phyloP scores from a whole-genome alignment of 2,888 invertebrate genomes.

The Pristionchus arcanus region DNA sequence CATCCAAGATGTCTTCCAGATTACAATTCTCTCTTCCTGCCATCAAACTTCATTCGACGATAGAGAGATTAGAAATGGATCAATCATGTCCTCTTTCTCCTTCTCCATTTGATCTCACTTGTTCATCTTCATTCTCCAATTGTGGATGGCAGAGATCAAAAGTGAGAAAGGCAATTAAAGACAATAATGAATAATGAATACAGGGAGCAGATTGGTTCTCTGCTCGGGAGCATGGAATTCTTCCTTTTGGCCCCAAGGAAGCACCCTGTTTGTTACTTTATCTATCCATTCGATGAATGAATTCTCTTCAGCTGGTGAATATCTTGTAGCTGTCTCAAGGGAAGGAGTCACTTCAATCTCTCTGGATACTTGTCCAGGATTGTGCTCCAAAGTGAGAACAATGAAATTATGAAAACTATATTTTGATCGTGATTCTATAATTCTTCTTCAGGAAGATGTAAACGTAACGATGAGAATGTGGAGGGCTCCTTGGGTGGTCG shows the following conservation, averaged over 20 bases:
- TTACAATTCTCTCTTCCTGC: slow-evolving; percentile 57
- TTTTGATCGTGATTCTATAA: background rate
- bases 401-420: background rate
- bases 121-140: slow-evolving; percentile 11
- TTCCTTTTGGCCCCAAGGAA: slow-evolving; percentile 42
- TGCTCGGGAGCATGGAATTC: slow-evolving; percentile 48
- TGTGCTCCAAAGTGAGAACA: slow-evolving; percentile 39
- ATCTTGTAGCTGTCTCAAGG: slow-evolving; percentile 46
- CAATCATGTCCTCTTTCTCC: slow-evolving; percentile 49
- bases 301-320: slow-evolving; percentile 47
- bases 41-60: slow-evolving; percentile 57
- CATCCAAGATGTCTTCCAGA: slow-evolving; percentile 47
- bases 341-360: slow-evolving; percentile 39
- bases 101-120: slow-evolving; percentile 40
- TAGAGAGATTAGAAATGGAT: slow-evolving; percentile 44
- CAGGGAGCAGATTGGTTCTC: slow-evolving; percentile 54
- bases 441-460: slow-evolving; percentile 34
- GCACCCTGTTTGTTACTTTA: slow-evolving; percentile 30
- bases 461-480: slow-evolving; percentile 49
- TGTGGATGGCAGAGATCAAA: slow-evolving; percentile 51
- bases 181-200: background rate
- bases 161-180: background rate
- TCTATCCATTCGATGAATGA: background rate
- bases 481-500: slow-evolving; percentile 54
- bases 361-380: slow-evolving; percentile 36